phyloP scores from a whole-genome alignment of 1,140 invertebrate genomes.

The Dinoponera quadriceps region DNA sequence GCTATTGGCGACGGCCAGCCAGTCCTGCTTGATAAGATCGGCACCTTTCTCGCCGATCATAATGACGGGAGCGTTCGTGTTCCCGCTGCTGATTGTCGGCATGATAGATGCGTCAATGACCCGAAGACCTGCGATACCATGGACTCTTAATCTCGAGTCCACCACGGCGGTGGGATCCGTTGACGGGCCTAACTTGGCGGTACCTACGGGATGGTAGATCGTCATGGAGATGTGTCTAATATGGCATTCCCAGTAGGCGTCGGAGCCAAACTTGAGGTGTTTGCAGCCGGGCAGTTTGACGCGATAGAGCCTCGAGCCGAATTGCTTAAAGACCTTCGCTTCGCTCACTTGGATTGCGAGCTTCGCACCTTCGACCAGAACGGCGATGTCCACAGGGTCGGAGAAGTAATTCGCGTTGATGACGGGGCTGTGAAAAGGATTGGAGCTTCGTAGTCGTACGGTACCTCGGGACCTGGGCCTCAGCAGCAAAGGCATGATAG shows the following conservation, averaged over 20 bases:
- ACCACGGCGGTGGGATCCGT: constrained; percentile 92
- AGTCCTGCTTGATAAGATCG: constrained; percentile 92
- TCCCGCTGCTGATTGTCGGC: constrained; percentile 93
- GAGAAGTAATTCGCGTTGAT: constrained; percentile 96
- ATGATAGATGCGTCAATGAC: constrained; percentile 96
- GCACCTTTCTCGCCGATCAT: constrained; percentile 95
- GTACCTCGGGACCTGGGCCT: constrained; percentile 93
- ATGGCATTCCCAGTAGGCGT: constrained; percentile 94
- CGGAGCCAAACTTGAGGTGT: constrained; percentile 89
- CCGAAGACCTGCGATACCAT: constrained; percentile 91
- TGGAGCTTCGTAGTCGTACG: constrained; percentile 90
- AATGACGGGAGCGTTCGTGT: constrained; percentile 94
- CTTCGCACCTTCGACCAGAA: constrained; percentile 93
- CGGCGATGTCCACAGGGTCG: constrained; percentile 91
- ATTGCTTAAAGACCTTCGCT: constrained; percentile 92
- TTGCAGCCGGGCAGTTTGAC: constrained; percentile 92
- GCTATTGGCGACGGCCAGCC: constrained; percentile 81
- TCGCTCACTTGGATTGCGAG: constrained; percentile 90
- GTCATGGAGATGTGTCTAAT: constrained; percentile 94
- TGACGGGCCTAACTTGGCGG: constrained; percentile 93
- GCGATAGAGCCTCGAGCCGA: constrained; percentile 91
- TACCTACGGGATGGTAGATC: constrained; percentile 93
- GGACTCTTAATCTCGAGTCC: constrained; percentile 91
- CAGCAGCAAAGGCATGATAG: constrained; percentile 92
- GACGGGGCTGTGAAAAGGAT: constrained; percentile 94